Evolutionary conservation across 1,140 invertebrate genomes (phyloP).

Genomic region (Meloidogyne exigua): DNA sequence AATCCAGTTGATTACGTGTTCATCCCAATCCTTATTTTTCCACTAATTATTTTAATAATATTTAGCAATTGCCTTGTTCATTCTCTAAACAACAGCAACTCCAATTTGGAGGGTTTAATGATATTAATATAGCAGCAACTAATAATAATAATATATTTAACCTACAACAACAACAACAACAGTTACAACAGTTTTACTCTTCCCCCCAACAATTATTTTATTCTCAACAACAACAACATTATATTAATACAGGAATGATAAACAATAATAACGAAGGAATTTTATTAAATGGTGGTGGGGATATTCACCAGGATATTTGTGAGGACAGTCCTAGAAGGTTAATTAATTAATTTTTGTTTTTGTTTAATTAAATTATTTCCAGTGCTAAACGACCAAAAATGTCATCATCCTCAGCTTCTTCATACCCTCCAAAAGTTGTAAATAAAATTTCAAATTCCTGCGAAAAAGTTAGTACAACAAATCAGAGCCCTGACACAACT

Average conservation of each 20-base stretch:
- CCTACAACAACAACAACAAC: background rate
- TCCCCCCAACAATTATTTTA: no score
- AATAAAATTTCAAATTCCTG: background rate
- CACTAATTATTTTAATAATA: no score
- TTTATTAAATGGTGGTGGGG: background rate
- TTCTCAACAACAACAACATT: background rate
- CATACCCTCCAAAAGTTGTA: background rate
- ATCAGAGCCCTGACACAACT: background rate
- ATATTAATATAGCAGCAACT: background rate
- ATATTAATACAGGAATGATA: background rate
- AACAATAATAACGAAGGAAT: background rate
- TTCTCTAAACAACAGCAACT: background rate
- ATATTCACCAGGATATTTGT: background rate
- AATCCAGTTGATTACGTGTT: no score
- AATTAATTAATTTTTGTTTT: background rate
- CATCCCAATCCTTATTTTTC: no score
- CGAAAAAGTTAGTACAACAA: background rate
- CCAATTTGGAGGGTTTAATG: background rate
- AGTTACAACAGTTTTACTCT: background rate
- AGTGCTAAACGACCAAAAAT: background rate
- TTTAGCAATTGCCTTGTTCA: background rate
- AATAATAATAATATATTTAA: background rate
- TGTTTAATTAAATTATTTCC: background rate
- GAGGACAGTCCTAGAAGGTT: background rate
- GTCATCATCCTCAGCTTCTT: background rate